Conservation (phyloP, 1,140 invertebrate species). For the Drosophila varians region DNA sequence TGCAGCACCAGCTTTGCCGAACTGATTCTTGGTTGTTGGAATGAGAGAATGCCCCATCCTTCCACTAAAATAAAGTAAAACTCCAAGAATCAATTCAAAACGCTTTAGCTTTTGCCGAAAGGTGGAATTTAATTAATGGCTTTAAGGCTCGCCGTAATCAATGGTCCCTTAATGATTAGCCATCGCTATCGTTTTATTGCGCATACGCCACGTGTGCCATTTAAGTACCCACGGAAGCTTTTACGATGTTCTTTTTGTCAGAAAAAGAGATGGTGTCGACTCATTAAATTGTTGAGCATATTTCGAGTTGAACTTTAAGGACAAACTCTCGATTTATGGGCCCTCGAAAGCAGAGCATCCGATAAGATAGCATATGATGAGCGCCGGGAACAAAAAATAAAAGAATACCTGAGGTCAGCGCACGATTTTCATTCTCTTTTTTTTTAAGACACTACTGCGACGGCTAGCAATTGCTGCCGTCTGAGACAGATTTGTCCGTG, state of each 20-base stretch:
- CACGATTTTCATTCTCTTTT: slow-evolving; percentile 38
- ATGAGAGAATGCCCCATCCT: slow-evolving; percentile 1
- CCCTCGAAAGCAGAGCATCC: slow-evolving; percentile 5
- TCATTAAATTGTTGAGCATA: slow-evolving; percentile 19
- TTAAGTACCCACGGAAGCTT: slow-evolving; percentile 42
- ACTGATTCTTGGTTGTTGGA: slow-evolving; percentile 10
- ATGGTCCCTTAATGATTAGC: slow-evolving; percentile 46
- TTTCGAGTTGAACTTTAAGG: slow-evolving; percentile 13
- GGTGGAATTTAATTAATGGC: slow-evolving; percentile 44
- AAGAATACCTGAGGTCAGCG: slow-evolving; percentile 40
- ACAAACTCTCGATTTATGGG: slow-evolving; percentile 22
- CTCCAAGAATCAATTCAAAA: slow-evolving; percentile 1
- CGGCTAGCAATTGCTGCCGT: slow-evolving; percentile 52
- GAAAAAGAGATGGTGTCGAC: background rate
- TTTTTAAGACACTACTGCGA: slow-evolving; percentile 1
- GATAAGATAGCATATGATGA: slow-evolving; percentile 23
- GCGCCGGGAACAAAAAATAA: slow-evolving; percentile 17
- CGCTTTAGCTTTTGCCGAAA: background rate
- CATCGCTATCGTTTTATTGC: slow-evolving; percentile 60
- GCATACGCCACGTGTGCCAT: slow-evolving; percentile 59
- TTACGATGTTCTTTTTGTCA: background rate
- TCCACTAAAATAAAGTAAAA: background rate
- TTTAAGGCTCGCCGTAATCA: slow-evolving; percentile 54
- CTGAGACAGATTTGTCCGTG: slow-evolving; percentile 52
- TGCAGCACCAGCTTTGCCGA: slow-evolving; percentile 11